Evolutionary conservation across 2,113 vertebrate genomes (phyloP).

Genomic region (Elephantulus edwardii): DNA sequence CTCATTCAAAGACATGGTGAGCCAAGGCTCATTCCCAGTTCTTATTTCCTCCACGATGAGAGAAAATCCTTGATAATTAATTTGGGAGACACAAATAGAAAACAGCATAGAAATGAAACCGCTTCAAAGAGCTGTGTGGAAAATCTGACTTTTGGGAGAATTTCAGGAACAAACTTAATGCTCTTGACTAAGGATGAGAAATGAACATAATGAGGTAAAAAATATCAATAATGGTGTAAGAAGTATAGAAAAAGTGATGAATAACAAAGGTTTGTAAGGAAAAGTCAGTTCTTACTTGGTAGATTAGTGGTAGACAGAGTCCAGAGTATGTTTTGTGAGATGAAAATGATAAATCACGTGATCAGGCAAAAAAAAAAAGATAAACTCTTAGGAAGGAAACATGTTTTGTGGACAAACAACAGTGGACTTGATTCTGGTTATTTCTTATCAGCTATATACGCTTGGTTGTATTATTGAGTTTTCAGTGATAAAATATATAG

Average conservation of each 20-base stretch:
- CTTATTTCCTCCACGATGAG: slow-evolving; percentile 14
- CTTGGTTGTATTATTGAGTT: not conserved
- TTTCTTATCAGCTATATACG: not conserved
- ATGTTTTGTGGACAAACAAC: not conserved
- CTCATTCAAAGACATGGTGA: not conserved
- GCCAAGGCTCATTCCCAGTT: not conserved
- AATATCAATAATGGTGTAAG: too few relatives aligned
- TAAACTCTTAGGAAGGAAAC: not conserved
- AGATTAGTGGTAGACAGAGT: not conserved
- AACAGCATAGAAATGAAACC: not conserved
- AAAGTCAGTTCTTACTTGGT: not conserved
- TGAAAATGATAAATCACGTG: not conserved
- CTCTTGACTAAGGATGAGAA: slow-evolving; percentile 23
- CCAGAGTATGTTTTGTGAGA: not conserved
- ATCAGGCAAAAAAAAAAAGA: not conserved
- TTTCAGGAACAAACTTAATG: slow-evolving; percentile 5
- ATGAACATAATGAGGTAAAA: not conserved
- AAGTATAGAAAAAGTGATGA: not conserved
- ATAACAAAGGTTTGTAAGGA: not conserved
- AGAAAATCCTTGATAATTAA: not conserved
- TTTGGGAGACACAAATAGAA: slow-evolving; percentile 49
- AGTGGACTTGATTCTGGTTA: not conserved
- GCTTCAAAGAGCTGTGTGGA: not conserved
- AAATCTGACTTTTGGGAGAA: not conserved
- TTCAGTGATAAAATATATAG: not conserved